phyloP scores from a whole-genome alignment of 2,888 invertebrate species.

The Drosophila hawaiiensis region DNA sequence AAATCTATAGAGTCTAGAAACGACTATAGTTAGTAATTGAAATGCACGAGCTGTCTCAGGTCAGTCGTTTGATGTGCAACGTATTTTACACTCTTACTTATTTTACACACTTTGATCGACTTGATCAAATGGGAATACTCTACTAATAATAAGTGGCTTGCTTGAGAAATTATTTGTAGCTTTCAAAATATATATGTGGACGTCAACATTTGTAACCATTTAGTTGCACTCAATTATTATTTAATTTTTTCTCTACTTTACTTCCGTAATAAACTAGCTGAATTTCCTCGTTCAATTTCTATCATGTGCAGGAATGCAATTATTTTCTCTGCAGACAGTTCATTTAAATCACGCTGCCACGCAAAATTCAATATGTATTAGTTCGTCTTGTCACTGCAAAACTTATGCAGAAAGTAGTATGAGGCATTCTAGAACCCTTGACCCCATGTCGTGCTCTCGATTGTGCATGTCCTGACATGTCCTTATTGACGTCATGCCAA shows the following conservation, averaged over 20 bases:
- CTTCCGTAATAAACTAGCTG: neutral
- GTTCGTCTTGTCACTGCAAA: neutral
- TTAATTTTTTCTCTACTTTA: neutral
- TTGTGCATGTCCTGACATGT: constrained; percentile 11
- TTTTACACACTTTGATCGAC: neutral
- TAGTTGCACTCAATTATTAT: neutral
- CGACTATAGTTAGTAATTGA: neutral
- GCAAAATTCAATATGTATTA: neutral
- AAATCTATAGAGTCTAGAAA: neutral
- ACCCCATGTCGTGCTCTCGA: constrained; percentile 15
- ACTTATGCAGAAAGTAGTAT: neutral
- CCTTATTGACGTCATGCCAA: constrained; percentile 59
- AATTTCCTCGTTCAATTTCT: neutral
- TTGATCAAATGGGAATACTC: neutral
- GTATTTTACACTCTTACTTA: neutral
- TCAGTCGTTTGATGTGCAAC: neutral
- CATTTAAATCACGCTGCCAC: neutral
- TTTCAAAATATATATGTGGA: neutral
- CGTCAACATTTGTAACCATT: neutral
- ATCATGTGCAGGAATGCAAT: neutral
- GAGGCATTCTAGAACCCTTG: constrained; percentile 35
- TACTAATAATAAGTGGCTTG: neutral
- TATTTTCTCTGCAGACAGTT: neutral
- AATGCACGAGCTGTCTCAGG: neutral
- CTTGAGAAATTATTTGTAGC: neutral